Percentiles rank a stretch among this genome's conserved stretches.
phyloP scores from a whole-genome alignment of 23 tunicate genomes.

The Aplidium turbinatum region DNA sequence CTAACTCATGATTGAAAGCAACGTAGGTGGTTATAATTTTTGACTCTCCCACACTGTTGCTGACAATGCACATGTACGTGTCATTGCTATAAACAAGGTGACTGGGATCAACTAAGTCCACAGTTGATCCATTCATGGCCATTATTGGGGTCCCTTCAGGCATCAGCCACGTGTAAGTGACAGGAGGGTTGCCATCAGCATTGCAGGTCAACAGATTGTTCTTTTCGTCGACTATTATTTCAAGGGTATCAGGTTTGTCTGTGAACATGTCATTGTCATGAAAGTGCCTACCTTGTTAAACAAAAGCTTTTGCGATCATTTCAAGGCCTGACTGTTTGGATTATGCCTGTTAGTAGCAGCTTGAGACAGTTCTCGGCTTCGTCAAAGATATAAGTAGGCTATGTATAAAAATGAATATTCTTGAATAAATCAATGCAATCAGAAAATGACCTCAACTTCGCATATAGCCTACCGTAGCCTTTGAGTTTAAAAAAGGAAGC shows the following conservation, averaged over 20 bases:
- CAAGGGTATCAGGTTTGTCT: conserved; percentile 52
- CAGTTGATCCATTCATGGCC: conserved; percentile 10
- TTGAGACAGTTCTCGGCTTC: too few relatives aligned
- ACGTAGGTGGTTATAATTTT: conserved; percentile 38
- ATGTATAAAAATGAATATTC: too few relatives aligned
- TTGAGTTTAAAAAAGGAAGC: too few relatives aligned
- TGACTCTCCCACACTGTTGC: conserved; percentile 22
- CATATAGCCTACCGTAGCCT: too few relatives aligned
- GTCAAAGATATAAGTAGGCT: too few relatives aligned
- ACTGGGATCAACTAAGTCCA: conserved; percentile 25
- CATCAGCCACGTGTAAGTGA: conserved; percentile 50
- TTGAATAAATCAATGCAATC: too few relatives aligned
- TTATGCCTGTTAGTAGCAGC: too few relatives aligned
- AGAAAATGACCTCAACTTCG: too few relatives aligned
- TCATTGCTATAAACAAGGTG: conserved; percentile 47
- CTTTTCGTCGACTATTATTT: conserved; percentile 28
- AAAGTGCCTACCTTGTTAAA: too few relatives aligned
- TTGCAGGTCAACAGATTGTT: conserved; percentile 31
- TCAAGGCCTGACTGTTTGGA: too few relatives aligned
- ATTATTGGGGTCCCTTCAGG: too few relatives aligned
- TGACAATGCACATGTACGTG: conserved; percentile 52
- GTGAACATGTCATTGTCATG: background rate
- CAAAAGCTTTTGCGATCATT: too few relatives aligned
- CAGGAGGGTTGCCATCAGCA: conserved; percentile 63
- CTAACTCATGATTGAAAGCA: conserved; percentile 1